phyloP scores from a whole-genome alignment of 2,797 vertebrate species.

The Diceros bicornis region DNA sequence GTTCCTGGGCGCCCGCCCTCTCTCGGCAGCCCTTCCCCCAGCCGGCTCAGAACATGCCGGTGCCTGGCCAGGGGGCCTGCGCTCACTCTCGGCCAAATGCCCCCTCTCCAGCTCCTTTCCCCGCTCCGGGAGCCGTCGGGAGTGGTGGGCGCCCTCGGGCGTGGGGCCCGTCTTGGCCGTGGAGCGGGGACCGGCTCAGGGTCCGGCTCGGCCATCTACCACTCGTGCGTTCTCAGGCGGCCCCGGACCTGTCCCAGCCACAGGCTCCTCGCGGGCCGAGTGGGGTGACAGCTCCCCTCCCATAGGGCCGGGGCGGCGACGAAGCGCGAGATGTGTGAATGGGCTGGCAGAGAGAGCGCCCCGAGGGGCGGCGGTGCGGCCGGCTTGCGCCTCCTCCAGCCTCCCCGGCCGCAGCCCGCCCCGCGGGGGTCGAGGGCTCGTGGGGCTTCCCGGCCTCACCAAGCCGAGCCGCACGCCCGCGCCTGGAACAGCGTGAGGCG shows the following conservation, averaged over 20 bases:
- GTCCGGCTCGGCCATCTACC: not conserved
- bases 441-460: not conserved
- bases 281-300: not conserved
- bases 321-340: not conserved
- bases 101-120: not conserved
- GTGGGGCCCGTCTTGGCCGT: too few species aligned
- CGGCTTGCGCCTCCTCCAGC: not conserved
- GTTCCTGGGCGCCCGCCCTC: too few species aligned
- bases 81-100: not conserved
- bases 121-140: not conserved
- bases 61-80: not conserved
- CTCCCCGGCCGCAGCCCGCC: too few species aligned
- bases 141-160: not conserved
- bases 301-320: accelerated
- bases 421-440: not conserved
- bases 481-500: not conserved
- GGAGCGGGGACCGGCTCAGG: not conserved
- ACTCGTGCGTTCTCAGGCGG: not conserved
- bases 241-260: not conserved
- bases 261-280: not conserved
- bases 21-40: not conserved
- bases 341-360: not conserved
- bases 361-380: not conserved
- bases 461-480: not conserved
- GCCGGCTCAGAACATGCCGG: not conserved